Conservation (phyloP, 2,113 vertebrate species). For the Microcebus lehilahytsara region DNA sequence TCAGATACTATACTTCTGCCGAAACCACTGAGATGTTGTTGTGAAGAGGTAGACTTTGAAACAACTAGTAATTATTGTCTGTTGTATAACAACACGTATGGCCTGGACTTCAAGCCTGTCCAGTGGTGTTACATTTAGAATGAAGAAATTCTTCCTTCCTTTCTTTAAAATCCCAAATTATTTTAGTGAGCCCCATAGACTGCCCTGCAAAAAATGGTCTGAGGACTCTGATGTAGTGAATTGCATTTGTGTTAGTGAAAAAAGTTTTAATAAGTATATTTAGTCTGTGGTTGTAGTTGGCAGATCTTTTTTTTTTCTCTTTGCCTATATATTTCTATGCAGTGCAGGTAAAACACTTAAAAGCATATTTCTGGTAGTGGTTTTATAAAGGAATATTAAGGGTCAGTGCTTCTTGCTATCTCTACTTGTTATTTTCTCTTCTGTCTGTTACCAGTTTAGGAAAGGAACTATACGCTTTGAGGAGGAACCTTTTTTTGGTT, state of each 20-base stretch:
- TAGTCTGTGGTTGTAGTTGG: not conserved
- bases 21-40: not conserved
- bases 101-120: not conserved
- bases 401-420: not conserved
- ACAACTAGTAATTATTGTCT: not conserved
- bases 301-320: not conserved
- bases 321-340: not conserved
- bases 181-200: not conserved
- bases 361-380: not conserved
- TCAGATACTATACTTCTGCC: not conserved
- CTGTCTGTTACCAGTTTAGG: not conserved
- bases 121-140: not conserved
- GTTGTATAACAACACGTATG: not conserved
- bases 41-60: not conserved
- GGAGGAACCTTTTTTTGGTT: not conserved
- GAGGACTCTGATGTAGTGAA: not conserved
- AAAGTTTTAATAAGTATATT: conserved; percentile 6
- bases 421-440: conserved; percentile 1
- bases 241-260: not conserved
- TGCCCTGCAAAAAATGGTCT: not conserved
- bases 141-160: not conserved
- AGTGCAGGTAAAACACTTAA: not conserved
- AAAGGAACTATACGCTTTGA: not conserved
- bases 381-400: conserved; percentile 30
- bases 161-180: not conserved